Evolutionary conservation across 1,140 invertebrate genomes (phyloP), one percentile per base, ranked within the genome.

Genomic region (Muscidifurax raptorellus): DNA sequence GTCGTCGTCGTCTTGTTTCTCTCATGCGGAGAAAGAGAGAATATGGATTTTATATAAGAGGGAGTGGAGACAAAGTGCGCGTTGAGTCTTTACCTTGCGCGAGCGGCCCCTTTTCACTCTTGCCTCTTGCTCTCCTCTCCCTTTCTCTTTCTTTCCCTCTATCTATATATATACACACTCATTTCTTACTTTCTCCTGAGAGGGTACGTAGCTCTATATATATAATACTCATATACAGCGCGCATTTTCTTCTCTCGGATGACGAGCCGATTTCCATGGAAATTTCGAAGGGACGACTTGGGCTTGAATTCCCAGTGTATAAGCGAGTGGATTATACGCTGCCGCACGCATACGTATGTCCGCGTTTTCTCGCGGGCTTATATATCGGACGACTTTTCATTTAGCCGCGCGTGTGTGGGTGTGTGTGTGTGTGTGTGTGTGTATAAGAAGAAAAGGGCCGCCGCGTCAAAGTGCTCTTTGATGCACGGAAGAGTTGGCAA

Each of bases 21-120:
- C 76, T 44, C 67, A 15, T 40, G 10, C n/a, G 4, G 64, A 67
- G 12, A 27, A 4, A 67, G 64, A 30, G 77, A 84, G 69, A 84
- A 84, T 84, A 84, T 84, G 83, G 83, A 84, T 84, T 84, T 84
- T 84, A 84, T 84, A 84, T 18, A 52, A 80, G 78, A 80, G 59
- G 47, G n/a, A 13, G 47, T n/a, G 66, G 80, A 71, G 40, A 82
- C 67, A 81, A 82, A 75, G 80, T 64, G 22, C 44, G 27, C 75
- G 72, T 44, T 47, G 66, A 81, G 80, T 75, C 80, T 82, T 81
- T 81, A 74, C 40, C 69, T 59, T 74, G n/a, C 32, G 44, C 9
- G 18, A 7, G 71, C 72, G 15, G n/a, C 30, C 74, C 52, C 52
- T 76, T 82, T 75, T 76, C 52, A 59, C 32, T 40, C 36, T 32